These are phyloP conservation scores for Solea senegalensis DNA, from an alignment of 2,113 vertebrate genomes.

Conservation along the genomic window DNA sequence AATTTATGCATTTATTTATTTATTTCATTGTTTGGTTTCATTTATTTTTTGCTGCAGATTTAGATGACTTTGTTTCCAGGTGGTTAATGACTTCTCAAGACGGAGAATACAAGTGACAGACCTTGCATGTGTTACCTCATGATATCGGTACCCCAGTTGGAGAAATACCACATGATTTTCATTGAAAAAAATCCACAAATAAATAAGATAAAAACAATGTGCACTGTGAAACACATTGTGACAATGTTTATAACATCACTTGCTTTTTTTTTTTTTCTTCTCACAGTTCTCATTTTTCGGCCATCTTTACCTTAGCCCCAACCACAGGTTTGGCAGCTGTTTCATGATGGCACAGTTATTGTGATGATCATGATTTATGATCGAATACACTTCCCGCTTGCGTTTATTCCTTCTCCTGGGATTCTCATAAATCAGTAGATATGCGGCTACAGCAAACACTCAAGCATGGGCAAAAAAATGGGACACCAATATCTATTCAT, in stretches of 20 bases:
- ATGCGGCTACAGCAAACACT: conserved; percentile 36
- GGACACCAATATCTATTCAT: too few relatives aligned
- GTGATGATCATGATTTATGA: conserved; percentile 73
- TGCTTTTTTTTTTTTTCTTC: conserved; percentile 55
- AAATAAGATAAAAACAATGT: too few relatives aligned
- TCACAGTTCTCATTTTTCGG: conserved; percentile 69
- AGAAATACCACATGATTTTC: too few relatives aligned
- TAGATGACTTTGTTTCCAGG: too few relatives aligned
- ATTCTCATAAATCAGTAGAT: conserved; percentile 68
- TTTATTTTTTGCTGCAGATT: not conserved
- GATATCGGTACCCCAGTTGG: not conserved
- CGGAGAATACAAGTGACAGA: not conserved
- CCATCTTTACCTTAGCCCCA: conserved; percentile 38
- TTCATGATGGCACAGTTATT: conserved; percentile 62
- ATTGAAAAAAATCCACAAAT: too few relatives aligned
- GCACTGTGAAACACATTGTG: conserved; percentile 35
- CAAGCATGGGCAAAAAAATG: conserved; percentile 15
- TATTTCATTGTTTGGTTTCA: not conserved
- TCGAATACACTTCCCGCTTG: conserved; percentile 41
- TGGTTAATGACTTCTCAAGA: not conserved
- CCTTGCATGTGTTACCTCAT: not conserved
- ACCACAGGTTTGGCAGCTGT: conserved; percentile 51
- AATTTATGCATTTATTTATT: not conserved
- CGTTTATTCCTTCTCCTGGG: conserved; percentile 49
- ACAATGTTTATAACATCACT: conserved; percentile 51